phyloP scores from a whole-genome alignment of 2,888 invertebrate genomes.

The Agriopis leucophaearia region DNA sequence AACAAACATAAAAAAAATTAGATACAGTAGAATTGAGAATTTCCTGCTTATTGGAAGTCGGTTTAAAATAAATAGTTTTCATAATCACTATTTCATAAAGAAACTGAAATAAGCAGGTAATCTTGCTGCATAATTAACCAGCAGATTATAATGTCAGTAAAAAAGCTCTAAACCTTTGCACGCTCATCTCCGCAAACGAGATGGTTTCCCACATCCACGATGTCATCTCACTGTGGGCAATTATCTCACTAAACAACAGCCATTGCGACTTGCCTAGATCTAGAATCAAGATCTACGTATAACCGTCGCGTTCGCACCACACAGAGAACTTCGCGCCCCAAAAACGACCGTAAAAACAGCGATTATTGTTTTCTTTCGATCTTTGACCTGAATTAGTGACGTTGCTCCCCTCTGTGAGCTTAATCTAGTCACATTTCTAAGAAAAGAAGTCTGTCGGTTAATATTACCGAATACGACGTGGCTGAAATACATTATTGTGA shows the following conservation, averaged over 20 bases:
- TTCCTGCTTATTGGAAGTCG: no score
- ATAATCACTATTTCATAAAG: no score
- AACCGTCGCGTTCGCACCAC: constrained; percentile 55
- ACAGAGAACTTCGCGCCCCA: constrained; percentile 65
- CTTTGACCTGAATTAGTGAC: constrained; percentile 55
- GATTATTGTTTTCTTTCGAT: constrained; percentile 50
- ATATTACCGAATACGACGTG: not conserved
- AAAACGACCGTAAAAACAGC: constrained; percentile 53
- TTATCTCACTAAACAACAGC: constrained; percentile 30
- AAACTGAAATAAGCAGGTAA: no score
- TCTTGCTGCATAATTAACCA: not conserved
- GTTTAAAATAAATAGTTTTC: no score
- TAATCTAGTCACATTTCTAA: constrained; percentile 44
- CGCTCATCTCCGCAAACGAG: constrained; percentile 11
- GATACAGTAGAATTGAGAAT: no score
- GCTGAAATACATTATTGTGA: constrained; percentile 1
- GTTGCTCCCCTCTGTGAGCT: constrained; percentile 52
- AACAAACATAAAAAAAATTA: no score
- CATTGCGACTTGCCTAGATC: constrained; percentile 52
- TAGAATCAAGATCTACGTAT: constrained; percentile 56
- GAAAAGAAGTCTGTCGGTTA: not conserved
- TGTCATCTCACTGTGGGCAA: constrained; percentile 43
- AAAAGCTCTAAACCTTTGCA: not conserved
- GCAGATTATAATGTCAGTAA: no score
- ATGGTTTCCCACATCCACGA: constrained; percentile 32